Percentiles rank a stretch among this genome's conserved stretches.
These are phyloP conservation scores for Dryomyza anilis DNA, from an alignment of 2,888 invertebrate genomes.

Conservation along the genomic window DNA sequence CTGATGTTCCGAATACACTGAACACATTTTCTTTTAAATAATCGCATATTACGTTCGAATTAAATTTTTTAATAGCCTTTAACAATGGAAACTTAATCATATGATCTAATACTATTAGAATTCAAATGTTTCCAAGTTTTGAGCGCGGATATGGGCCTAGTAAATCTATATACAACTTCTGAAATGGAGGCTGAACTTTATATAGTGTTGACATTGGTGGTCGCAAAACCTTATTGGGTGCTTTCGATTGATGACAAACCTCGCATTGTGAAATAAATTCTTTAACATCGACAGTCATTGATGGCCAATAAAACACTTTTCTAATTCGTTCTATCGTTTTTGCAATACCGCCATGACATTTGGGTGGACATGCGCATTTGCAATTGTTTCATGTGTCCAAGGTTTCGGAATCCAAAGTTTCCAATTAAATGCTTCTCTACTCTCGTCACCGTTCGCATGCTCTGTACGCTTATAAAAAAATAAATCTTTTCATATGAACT, in stretches of 20 bases:
- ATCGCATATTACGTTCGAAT: too few species aligned
- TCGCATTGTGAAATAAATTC: background rate
- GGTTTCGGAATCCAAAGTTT: background rate
- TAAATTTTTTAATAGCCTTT: too few species aligned
- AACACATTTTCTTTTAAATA: too few species aligned
- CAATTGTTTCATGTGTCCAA: background rate
- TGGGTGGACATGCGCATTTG: background rate
- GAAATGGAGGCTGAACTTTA: background rate
- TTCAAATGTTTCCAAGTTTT: background rate
- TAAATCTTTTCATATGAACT: too few species aligned
- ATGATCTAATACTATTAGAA: slow-evolving; percentile 4
- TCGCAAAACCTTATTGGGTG: background rate
- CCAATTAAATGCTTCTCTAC: background rate
- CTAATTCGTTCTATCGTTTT: background rate
- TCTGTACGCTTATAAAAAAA: background rate
- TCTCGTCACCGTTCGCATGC: background rate
- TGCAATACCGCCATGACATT: too few species aligned
- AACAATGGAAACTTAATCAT: too few species aligned
- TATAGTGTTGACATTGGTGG: background rate
- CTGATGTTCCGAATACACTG: too few species aligned
- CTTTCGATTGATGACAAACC: background rate
- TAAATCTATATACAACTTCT: background rate
- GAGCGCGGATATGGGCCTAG: background rate
- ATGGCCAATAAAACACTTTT: slow-evolving; percentile 9
- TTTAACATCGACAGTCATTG: background rate